phyloP scores from a whole-genome alignment of 64 coral and sea anemone species.

The Pocillopora verrucosa region DNA sequence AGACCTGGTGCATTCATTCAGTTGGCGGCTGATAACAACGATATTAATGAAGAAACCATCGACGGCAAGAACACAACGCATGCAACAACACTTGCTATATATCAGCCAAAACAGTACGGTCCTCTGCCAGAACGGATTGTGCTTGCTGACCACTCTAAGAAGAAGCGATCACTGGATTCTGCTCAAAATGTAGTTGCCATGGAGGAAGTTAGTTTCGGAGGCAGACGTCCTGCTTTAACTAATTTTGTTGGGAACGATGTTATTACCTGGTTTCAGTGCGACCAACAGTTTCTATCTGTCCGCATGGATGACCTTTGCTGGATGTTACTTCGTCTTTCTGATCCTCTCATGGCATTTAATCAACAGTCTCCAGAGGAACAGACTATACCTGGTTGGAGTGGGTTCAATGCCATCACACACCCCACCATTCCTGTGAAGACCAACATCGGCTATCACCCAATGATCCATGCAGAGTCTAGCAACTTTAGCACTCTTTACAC shows the following conservation, averaged over 20 bases:
- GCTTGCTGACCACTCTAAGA: conserved; percentile 10
- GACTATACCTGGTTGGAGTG: too few relatives aligned
- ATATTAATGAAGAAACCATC: conserved; percentile 37
- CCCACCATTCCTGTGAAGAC: too few relatives aligned
- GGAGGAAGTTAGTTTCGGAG: not conserved
- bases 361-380: too few relatives aligned
- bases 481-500: not conserved
- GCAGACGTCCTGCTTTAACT: not conserved
- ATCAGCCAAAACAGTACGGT: conserved; percentile 47
- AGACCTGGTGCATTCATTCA: conserved; percentile 12
- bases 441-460: not conserved
- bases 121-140: conserved; percentile 3
- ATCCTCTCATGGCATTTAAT: too few relatives aligned
- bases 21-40: conserved; percentile 28
- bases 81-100: conserved; percentile 36
- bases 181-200: not conserved
- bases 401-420: too few relatives aligned
- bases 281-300: not conserved
- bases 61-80: conserved; percentile 25
- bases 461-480: not conserved
- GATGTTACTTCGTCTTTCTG: too few relatives aligned
- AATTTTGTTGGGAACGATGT: not conserved
- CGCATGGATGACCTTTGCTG: too few relatives aligned
- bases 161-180: conserved; percentile 12
- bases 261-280: conserved; percentile 10